phyloP scores from a whole-genome alignment of 2,797 vertebrate species.

The Paramormyrops hopkinsi region DNA sequence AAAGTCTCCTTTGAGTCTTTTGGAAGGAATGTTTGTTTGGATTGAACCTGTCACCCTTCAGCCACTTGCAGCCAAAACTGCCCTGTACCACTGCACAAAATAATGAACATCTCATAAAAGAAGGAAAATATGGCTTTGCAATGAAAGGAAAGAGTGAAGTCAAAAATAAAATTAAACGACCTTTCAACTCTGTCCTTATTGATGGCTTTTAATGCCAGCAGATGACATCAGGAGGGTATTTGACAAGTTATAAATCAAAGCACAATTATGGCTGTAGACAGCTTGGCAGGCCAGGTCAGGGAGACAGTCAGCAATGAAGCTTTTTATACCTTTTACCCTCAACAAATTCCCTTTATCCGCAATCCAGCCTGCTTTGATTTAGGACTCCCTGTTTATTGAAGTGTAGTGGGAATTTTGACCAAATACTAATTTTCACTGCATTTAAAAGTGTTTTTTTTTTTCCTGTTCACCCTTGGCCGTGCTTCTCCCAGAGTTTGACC shows the following conservation, averaged over 20 bases:
- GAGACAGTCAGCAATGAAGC: conserved; percentile 36
- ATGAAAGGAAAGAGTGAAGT: conserved; percentile 66
- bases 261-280: conserved; percentile 65
- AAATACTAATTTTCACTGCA: conserved; percentile 32
- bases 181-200: conserved; percentile 68
- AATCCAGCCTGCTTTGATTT: conserved; percentile 54
- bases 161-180: conserved; percentile 76
- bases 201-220: conserved; percentile 66
- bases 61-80: conserved; percentile 25
- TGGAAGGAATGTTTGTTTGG: conserved; percentile 8
- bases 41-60: conserved; percentile 26
- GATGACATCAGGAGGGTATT: conserved; percentile 62
- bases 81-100: conserved; percentile 60
- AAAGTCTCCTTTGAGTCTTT: background rate
- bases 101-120: conserved; percentile 69
- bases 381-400: conserved; percentile 42
- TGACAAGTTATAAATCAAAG: conserved; percentile 68
- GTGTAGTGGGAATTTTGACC: conserved; percentile 50
- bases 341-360: conserved; percentile 42
- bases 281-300: conserved; percentile 26
- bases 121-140: conserved; percentile 50
- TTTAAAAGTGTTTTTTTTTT: conserved; percentile 36
- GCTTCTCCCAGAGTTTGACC: conserved; percentile 37
- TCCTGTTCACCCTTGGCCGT: conserved; percentile 30
- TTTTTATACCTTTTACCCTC: conserved; percentile 27